Evolutionary conservation across 37 sponge, comb jelly and placozoan genomes (phyloP).

Genomic region (Spongilla lacustris): DNA sequence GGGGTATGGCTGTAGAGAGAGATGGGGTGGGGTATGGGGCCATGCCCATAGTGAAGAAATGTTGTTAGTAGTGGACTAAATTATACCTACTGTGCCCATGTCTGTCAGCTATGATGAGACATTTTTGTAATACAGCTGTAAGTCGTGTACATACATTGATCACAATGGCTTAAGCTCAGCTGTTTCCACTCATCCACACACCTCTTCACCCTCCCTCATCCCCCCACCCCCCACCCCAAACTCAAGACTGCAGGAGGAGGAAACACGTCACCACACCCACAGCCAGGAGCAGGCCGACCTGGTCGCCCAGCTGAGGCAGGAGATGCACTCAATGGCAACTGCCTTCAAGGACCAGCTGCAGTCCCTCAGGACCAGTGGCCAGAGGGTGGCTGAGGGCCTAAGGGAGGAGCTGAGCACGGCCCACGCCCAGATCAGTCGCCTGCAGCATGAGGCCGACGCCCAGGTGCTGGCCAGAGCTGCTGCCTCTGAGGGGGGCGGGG

Average conservation of each 20-base stretch:
- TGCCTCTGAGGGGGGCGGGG: conserved; percentile 5
- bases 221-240: background rate
- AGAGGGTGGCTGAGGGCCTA: conserved; percentile 45
- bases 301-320: conserved; percentile 50
- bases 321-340: conserved; percentile 43
- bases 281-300: conserved; percentile 60
- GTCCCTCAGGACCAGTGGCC: conserved; percentile 54
- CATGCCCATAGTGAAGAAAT: no score
- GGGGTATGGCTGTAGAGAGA: no score
- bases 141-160: no score
- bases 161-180: no score
- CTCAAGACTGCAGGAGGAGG: conserved; percentile 22
- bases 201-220: conserved; percentile 5
- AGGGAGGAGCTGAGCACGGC: conserved; percentile 39
- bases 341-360: conserved; percentile 77
- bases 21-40: no score
- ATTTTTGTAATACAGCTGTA: no score
- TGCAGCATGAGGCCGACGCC: conserved; percentile 63
- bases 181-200: background rate
- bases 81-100: no score
- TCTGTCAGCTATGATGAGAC: no score
- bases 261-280: conserved; percentile 16
- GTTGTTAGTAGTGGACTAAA: no score
- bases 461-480: conserved; percentile 40
- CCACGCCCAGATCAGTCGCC: conserved; percentile 36